phyloP scores from a whole-genome alignment of 2,113 vertebrate genomes.

The Serinus canaria region DNA sequence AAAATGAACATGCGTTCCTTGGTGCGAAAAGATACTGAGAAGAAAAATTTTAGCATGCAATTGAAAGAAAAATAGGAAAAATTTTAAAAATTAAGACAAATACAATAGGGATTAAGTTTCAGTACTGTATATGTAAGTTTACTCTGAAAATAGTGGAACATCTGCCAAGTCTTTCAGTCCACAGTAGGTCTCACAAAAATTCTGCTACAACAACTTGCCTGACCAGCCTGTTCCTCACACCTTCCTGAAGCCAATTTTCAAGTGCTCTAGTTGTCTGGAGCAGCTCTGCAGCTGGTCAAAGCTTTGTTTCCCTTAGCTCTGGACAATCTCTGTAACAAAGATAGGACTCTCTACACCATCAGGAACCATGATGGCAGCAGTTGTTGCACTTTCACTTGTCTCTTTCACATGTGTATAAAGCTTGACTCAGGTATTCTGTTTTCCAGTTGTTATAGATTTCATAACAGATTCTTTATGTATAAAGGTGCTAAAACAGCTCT shows the following conservation, averaged over 20 bases:
- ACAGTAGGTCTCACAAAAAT: neutral
- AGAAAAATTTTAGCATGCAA: neutral
- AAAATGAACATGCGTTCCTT: neutral
- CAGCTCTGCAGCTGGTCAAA: neutral
- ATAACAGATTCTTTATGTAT: neutral
- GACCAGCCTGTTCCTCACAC: neutral
- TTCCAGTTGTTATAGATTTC: neutral
- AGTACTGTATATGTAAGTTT: neutral
- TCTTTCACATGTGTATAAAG: neutral
- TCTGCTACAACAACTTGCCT: neutral
- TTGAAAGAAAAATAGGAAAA: neutral
- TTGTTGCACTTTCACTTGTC: neutral
- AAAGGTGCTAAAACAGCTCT: neutral
- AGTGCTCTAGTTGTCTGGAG: neutral
- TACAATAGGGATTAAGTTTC: neutral
- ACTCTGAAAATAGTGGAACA: neutral
- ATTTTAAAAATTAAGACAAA: neutral
- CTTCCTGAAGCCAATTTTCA: neutral
- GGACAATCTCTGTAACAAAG: neutral
- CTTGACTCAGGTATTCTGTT: neutral
- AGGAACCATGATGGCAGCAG: neutral
- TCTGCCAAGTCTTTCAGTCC: neutral
- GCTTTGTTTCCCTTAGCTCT: neutral
- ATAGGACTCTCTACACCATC: rapidly evolving
- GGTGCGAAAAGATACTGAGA: neutral